phyloP scores from a whole-genome alignment of 2,888 invertebrate genomes.

The Drosophila differens region DNA sequence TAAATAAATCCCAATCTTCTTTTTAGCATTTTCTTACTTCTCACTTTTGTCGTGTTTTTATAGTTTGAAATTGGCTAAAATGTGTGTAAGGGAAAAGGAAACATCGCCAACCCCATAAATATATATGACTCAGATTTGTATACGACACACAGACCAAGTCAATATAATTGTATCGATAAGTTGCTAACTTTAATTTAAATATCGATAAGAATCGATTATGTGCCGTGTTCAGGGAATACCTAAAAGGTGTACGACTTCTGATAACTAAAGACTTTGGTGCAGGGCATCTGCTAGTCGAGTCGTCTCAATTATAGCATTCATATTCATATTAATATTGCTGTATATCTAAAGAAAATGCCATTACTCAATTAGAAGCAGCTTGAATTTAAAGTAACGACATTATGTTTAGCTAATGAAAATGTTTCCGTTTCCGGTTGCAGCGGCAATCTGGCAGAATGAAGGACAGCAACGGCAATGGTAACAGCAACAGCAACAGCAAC shows the following conservation, averaged over 20 bases:
- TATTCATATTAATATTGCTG: background rate
- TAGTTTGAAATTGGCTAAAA: background rate
- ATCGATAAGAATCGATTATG: background rate
- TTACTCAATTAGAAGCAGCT: background rate
- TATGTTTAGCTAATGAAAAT: constrained; percentile 10
- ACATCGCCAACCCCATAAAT: background rate
- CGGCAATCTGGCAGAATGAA: constrained; percentile 40
- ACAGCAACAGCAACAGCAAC: constrained; percentile 19
- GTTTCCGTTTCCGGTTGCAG: constrained; percentile 2
- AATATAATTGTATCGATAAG: background rate
- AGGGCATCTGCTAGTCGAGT: background rate
- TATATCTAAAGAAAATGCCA: background rate
- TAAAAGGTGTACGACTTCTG: background rate
- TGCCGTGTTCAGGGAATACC: background rate
- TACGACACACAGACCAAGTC: background rate
- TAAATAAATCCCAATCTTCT: background rate
- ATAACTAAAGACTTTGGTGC: background rate
- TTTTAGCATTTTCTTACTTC: background rate
- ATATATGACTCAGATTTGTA: background rate
- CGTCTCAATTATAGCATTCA: background rate
- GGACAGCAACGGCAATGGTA: constrained; percentile 39
- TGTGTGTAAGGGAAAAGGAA: background rate
- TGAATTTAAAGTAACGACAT: background rate
- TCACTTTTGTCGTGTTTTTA: background rate
- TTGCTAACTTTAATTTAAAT: background rate